Percentiles rank a stretch among this genome's conserved stretches.
phyloP scores from a whole-genome alignment of 2,888 invertebrate species.

The Agapetus fuscipes region DNA sequence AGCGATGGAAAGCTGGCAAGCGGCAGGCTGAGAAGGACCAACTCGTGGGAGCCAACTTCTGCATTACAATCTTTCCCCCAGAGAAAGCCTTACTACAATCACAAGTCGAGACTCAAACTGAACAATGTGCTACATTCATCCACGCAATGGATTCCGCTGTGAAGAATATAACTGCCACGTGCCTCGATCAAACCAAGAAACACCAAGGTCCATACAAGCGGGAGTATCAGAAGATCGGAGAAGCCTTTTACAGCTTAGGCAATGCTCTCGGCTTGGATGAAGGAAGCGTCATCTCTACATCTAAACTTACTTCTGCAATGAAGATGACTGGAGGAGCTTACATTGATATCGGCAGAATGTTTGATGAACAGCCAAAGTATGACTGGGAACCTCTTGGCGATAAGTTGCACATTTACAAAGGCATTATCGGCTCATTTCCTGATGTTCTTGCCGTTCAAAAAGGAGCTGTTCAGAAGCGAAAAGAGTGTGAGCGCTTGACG shows the following conservation, averaged over 20 bases:
- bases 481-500: slow-evolving; percentile 74
- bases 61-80: slow-evolving; percentile 80
- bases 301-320: slow-evolving; percentile 66
- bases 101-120: slow-evolving; percentile 72
- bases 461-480: slow-evolving; percentile 79
- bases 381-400: slow-evolving; percentile 90
- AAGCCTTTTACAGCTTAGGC: slow-evolving; percentile 76
- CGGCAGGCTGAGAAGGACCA: slow-evolving; percentile 91
- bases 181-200: slow-evolving; percentile 78
- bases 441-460: slow-evolving; percentile 85
- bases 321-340: slow-evolving; percentile 83
- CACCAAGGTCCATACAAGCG: slow-evolving; percentile 77
- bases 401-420: slow-evolving; percentile 88
- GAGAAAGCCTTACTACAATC: slow-evolving; percentile 65
- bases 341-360: slow-evolving; percentile 79
- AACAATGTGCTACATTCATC: slow-evolving; percentile 74
- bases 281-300: slow-evolving; percentile 50
- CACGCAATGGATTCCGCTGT: slow-evolving; percentile 81
- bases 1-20: slow-evolving; percentile 95
- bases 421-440: slow-evolving; percentile 82
- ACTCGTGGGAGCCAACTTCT: slow-evolving; percentile 81
- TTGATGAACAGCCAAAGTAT: slow-evolving; percentile 80
- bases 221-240: slow-evolving; percentile 86
- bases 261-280: slow-evolving; percentile 75
- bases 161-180: slow-evolving; percentile 69